Conservation (phyloP, 2,797 vertebrate genomes). For the Takifugu rubripes region DNA sequence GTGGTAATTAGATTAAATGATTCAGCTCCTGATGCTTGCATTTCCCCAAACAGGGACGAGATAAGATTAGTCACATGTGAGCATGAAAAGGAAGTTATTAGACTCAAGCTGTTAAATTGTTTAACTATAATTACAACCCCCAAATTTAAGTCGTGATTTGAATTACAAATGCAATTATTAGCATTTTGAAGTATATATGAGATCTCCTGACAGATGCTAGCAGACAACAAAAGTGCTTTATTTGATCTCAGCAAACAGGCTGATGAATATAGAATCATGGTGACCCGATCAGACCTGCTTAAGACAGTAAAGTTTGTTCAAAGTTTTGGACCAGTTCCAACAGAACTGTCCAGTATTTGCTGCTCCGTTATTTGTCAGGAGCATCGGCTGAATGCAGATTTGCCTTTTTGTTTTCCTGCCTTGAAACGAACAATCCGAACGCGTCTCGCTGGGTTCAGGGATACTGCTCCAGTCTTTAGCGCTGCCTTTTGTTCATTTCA, state of each 20-base stretch:
- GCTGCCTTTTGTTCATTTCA: too few relatives aligned
- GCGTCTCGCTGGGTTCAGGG: too few relatives aligned
- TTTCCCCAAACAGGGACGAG: conserved; percentile 47
- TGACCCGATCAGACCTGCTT: too few relatives aligned
- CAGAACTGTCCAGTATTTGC: too few relatives aligned
- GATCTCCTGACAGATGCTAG: not conserved
- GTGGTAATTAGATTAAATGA: conserved; percentile 79
- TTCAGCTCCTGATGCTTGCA: conserved; percentile 66
- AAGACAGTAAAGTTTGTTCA: too few relatives aligned
- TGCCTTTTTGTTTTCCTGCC: too few relatives aligned
- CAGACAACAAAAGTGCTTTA: not conserved
- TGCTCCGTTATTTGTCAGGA: too few relatives aligned
- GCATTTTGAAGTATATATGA: conserved; percentile 13
- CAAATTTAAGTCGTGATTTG: conserved; percentile 41
- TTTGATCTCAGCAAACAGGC: not conserved
- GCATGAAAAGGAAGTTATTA: conserved; percentile 53
- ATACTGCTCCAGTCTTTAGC: too few relatives aligned
- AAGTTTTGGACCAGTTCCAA: too few relatives aligned
- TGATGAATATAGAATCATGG: too few relatives aligned
- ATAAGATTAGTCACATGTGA: conserved; percentile 56
- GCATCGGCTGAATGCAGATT: too few relatives aligned
- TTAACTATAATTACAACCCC: conserved; percentile 46
- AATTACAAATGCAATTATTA: conserved; percentile 42
- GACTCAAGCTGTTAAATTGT: conserved; percentile 60
- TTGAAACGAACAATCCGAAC: too few relatives aligned